Conservation (phyloP, 53 echinoderm and acorn worm species). For the Luidia sarsii region DNA sequence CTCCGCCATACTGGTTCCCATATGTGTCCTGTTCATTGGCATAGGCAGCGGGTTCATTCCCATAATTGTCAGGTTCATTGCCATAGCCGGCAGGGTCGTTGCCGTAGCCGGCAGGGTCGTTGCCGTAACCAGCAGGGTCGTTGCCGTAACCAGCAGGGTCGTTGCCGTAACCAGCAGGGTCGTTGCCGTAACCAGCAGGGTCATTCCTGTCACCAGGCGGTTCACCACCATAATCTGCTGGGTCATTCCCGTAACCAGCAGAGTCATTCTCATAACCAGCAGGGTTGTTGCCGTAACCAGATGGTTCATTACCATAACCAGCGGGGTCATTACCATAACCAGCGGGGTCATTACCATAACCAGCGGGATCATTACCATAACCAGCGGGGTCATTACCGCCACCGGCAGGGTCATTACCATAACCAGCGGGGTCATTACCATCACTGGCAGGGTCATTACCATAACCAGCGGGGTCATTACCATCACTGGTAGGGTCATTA, state of each 20-base stretch:
- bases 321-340: neutral
- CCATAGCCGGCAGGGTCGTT: neutral
- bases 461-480: neutral
- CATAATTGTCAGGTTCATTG: neutral
- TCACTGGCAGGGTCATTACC: conserved; percentile 5
- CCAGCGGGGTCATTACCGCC: neutral
- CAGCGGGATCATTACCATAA: neutral
- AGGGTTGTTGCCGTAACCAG: conserved; percentile 1
- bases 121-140: neutral
- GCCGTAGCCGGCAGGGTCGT: neutral
- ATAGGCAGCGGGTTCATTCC: conserved; percentile 1
- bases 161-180: neutral
- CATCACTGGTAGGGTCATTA: neutral
- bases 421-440: neutral
- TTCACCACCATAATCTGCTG: neutral
- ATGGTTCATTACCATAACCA: neutral
- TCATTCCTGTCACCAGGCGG: conserved; percentile 9
- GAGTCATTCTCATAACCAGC: neutral
- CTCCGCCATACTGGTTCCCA: neutral
- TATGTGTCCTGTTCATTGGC: conserved; percentile 3
- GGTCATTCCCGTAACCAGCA: conserved; percentile 4
- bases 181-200: conserved; percentile 12
- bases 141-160: neutral
- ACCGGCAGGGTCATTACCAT: conserved; percentile 9
- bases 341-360: neutral